Percentiles rank a stretch among this genome's conserved stretches.
Evolutionary conservation across 2,113 vertebrate species (phyloP).

Genomic region (Dasyurus viverrinus): DNA sequence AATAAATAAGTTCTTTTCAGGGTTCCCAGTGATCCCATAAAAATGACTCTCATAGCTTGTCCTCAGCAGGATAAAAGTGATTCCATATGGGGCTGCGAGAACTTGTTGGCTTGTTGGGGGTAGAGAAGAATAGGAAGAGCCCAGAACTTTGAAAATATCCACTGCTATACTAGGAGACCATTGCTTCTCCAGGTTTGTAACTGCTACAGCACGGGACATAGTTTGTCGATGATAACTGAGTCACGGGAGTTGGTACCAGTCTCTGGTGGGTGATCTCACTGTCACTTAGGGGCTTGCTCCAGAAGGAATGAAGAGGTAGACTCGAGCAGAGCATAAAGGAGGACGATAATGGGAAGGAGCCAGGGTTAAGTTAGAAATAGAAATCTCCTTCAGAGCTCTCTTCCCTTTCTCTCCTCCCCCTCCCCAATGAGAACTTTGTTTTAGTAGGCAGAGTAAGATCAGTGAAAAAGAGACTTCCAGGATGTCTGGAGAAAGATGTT

Average conservation of each 20-base stretch:
- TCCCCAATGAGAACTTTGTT: neutral
- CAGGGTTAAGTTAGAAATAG: neutral
- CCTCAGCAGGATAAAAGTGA: constrained; percentile 57
- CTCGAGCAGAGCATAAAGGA: neutral
- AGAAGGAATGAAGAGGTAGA: neutral
- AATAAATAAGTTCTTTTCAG: neutral
- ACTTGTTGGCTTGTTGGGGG: constrained; percentile 48
- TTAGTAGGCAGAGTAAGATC: neutral
- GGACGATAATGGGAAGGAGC: neutral
- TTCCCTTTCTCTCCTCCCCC: neutral
- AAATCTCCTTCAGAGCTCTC: neutral
- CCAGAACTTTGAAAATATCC: neutral
- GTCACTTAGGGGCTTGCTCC: neutral
- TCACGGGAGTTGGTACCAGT: neutral
- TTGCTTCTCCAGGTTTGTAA: neutral
- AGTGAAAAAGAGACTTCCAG: neutral
- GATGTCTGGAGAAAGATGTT: neutral
- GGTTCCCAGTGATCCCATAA: constrained; percentile 56
- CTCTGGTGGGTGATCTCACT: neutral
- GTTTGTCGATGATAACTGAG: neutral
- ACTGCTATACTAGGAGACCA: neutral
- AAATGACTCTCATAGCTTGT: constrained; percentile 36
- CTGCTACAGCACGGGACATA: neutral
- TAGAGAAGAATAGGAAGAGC: neutral
- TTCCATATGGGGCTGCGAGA: constrained; percentile 24